A percentile compares a stretch with the other conserved stretches of the same genome.
phyloP scores from a whole-genome alignment of 1,140 invertebrate species.

The Cotesia chilonis region DNA sequence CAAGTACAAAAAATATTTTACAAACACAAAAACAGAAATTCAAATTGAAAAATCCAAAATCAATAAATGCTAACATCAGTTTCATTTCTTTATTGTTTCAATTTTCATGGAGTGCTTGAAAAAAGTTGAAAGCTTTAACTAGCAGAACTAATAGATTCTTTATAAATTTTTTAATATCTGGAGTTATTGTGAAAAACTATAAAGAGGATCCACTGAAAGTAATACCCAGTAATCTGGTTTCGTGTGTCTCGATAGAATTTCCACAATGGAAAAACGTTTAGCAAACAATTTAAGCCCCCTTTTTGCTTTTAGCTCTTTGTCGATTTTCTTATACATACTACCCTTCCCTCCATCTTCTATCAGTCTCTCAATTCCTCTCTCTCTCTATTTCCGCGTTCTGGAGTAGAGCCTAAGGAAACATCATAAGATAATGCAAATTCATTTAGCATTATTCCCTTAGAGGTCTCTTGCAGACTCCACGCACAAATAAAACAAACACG shows the following conservation, averaged over 20 bases:
- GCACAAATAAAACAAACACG: no score
- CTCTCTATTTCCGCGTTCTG: no score
- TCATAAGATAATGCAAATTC: conserved; percentile 34
- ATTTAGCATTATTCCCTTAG: conserved; percentile 31
- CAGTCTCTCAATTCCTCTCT: not conserved
- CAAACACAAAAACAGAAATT: no score
- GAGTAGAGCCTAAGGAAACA: not conserved
- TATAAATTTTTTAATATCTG: not conserved
- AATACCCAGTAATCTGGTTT: not conserved
- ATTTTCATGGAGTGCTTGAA: no score
- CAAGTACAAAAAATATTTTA: no score
- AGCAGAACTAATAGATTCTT: not conserved
- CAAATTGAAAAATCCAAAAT: no score
- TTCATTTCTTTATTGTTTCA: no score
- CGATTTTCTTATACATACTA: not conserved
- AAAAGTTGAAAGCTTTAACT: no score
- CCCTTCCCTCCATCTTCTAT: not conserved
- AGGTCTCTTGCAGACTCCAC: not conserved
- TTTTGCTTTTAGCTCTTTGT: conserved; percentile 11
- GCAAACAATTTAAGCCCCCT: not conserved
- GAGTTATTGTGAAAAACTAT: conserved; percentile 4
- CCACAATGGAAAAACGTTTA: no score
- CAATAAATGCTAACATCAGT: no score
- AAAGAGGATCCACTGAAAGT: not conserved
- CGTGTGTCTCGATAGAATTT: no score